Evolutionary conservation across 1,140 invertebrate species (phyloP).

Genomic region (Drosophila sproati): DNA sequence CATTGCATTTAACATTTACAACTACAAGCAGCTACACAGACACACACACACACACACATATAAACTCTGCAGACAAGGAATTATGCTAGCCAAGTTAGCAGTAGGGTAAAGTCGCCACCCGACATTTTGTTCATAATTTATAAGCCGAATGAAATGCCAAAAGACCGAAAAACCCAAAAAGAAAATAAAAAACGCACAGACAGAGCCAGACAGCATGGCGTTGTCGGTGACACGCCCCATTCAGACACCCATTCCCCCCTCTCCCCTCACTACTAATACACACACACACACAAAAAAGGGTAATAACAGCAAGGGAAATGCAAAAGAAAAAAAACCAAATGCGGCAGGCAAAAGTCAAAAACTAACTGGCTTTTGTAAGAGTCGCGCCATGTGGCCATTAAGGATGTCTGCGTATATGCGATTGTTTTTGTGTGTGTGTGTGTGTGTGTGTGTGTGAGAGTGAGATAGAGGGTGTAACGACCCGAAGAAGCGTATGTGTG

Average conservation of each 20-base stretch:
- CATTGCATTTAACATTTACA: conserved; percentile 53
- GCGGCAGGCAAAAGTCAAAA: conserved; percentile 61
- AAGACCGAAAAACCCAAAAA: conserved; percentile 33
- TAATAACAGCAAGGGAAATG: conserved; percentile 46
- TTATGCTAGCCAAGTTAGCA: conserved; percentile 45
- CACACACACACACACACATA: conserved; percentile 13
- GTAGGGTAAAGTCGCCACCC: conserved; percentile 12
- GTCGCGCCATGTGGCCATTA: conserved; percentile 74
- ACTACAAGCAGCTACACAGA: not conserved
- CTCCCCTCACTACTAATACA: conserved; percentile 19
- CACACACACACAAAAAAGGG: conserved; percentile 53
- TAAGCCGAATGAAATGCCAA: conserved; percentile 58
- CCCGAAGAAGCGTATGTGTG: conserved; percentile 33
- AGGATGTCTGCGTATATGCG: conserved; percentile 41
- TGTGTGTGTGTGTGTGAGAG: conserved; percentile 10
- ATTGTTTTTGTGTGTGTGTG: conserved; percentile 20
- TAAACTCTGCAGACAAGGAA: conserved; percentile 47
- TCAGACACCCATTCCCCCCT: conserved; percentile 3
- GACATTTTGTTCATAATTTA: conserved; percentile 76
- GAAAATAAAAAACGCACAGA: conserved; percentile 15
- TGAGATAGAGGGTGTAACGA: conserved; percentile 32
- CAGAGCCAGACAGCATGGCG: conserved; percentile 72
- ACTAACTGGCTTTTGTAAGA: conserved; percentile 79
- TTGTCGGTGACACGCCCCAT: conserved; percentile 60
- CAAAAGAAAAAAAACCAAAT: conserved; percentile 21